A percentile compares a stretch with the other conserved stretches of the same genome.
These are phyloP conservation scores for Parazoanthus atlanticus DNA, from an alignment of 92 coral and sea anemone genomes.

Conservation along the genomic window DNA sequence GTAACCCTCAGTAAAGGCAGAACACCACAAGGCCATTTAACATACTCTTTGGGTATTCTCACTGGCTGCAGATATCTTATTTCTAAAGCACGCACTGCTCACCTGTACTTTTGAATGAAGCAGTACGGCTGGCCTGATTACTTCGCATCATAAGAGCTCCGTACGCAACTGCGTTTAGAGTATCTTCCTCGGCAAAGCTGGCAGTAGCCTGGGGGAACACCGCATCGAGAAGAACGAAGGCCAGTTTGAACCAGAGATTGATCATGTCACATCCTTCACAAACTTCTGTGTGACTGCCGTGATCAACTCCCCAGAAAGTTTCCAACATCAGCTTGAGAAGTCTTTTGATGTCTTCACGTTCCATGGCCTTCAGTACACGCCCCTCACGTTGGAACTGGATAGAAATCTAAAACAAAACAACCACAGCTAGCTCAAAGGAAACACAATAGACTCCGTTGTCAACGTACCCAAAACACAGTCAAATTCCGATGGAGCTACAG, in stretches of 20 bases:
- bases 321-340: conserved; percentile 90
- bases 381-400: conserved; percentile 85
- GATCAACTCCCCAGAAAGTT: conserved; percentile 84
- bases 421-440: conserved; percentile 19
- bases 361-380: conserved; percentile 71
- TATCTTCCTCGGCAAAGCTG: conserved; percentile 58
- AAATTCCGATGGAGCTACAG: not conserved
- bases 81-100: not conserved
- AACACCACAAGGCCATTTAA: too few relatives aligned
- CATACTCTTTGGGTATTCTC: not conserved
- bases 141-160: conserved; percentile 63
- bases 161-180: conserved; percentile 56
- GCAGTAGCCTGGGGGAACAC: conserved; percentile 77
- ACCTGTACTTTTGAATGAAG: conserved; percentile 81
- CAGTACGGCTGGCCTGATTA: conserved; percentile 65
- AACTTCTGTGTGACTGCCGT: conserved; percentile 84
- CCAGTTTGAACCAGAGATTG: conserved; percentile 92
- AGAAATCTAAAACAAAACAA: conserved; percentile 62
- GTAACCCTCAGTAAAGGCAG: too few relatives aligned
- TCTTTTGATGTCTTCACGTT: conserved; percentile 82
- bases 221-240: conserved; percentile 79
- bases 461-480: not conserved
- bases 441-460: not conserved
- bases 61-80: not conserved
- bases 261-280: conserved; percentile 93